Base-by-base conservation (phyloP, 2,888 invertebrate species). In the Lathronympha strigana region DNA sequence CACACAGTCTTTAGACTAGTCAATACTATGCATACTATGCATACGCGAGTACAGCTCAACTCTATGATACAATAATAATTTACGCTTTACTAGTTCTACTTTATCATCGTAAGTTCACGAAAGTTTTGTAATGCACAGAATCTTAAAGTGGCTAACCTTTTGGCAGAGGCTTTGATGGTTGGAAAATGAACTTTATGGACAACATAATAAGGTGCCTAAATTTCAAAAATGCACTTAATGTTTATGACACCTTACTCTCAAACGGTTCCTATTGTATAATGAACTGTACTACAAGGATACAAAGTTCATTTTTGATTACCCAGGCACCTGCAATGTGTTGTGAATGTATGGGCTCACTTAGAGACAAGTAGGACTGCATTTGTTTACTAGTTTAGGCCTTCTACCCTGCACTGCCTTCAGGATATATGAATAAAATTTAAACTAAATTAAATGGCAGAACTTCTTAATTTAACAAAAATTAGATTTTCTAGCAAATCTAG, bases 31-130 rank as follows among this genome's bases (percentile, higher is more conserved):
- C 63, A 45, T 51, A n/a, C 40, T n/a, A 2, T 23, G 9, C 47
- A 25, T 9, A 36, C 47, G 21, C 38, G 49, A 54, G 17, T 15
- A 61, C 66, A 49, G 66, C 66, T 66, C 82, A 82, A 72, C 76
- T 77, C 79, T 83, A 80, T 81, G 76, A 86, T 82, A 88, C 86
- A 86, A 90, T 87, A 88, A 88, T 82, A 83, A 82, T 80, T 82
- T 82, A 90, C 87, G 89, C 90, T 91, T 90, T 91, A 90, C 78
- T 90, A 90, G 87, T 71, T 81, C 79, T 74, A 73, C 68, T 72
- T 74, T 69, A 66, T 71, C 58, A 49, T 71, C 61, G 69, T 80
- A 81, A 81, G 75, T 73, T 72, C 79, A 81, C 78, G 73, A 73
- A 79, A 76, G 69, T 79, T 81, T 83, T 84, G 76, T 84, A 86